Percentiles rank a stretch among this genome's conserved stretches.
Evolutionary conservation across 2,888 invertebrate species (phyloP).

Genomic region (Lepetodrilus schrolli): DNA sequence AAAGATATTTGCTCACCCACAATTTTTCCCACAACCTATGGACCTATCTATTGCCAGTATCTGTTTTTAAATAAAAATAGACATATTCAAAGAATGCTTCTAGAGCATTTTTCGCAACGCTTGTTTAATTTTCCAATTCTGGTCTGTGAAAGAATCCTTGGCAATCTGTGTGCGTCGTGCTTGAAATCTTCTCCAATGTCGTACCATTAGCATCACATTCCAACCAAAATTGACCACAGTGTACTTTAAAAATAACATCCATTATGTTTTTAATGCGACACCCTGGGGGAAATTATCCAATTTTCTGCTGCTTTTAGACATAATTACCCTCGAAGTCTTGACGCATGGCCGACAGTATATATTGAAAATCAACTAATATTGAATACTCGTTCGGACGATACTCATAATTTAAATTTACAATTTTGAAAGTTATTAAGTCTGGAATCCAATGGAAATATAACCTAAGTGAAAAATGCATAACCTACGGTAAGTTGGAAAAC

Average conservation of each 20-base stretch:
- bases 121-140: conserved; percentile 13
- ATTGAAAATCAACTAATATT: conserved; percentile 22
- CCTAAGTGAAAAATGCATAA: too few relatives aligned
- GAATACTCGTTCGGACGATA: conserved; percentile 5
- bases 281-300: conserved; percentile 26
- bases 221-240: not conserved
- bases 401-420: conserved; percentile 20
- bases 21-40: too few relatives aligned
- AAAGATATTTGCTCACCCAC: too few relatives aligned
- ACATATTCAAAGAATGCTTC: too few relatives aligned
- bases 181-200: not conserved
- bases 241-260: conserved; percentile 18
- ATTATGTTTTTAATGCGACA: conserved; percentile 26
- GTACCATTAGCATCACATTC: not conserved
- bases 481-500: too few relatives aligned
- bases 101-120: not conserved
- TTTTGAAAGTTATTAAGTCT: too few relatives aligned
- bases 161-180: not conserved
- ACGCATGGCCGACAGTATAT: conserved; percentile 17
- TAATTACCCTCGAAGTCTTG: conserved; percentile 21
- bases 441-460: too few relatives aligned
- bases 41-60: too few relatives aligned
- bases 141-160: not conserved
- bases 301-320: conserved; percentile 20
- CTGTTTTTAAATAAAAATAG: too few relatives aligned